A percentile compares a stretch with the other conserved stretches of the same genome.
Evolutionary conservation across 2,888 invertebrate species (phyloP).

Genomic region (Laspeyria flexula): DNA sequence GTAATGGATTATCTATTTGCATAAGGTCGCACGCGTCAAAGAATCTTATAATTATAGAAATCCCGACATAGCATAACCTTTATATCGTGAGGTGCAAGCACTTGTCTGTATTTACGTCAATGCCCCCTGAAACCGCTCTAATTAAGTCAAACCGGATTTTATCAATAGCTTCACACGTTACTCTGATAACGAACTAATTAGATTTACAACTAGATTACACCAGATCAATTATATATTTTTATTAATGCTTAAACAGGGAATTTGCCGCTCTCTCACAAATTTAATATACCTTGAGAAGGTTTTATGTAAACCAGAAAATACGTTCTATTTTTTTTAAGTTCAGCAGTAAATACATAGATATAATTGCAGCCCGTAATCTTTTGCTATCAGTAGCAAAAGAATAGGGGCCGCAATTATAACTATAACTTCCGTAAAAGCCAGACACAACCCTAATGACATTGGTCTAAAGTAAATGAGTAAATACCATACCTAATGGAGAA

Average conservation of each 20-base stretch:
- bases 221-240: constrained; percentile 11
- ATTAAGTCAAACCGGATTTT: constrained; percentile 41
- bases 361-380: too few species aligned
- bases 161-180: constrained; percentile 24
- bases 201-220: constrained; percentile 13
- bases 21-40: background rate
- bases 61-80: constrained; percentile 22
- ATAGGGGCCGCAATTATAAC: too few species aligned
- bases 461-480: too few species aligned
- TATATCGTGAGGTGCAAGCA: constrained; percentile 16
- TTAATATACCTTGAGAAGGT: background rate
- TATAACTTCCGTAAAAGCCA: too few species aligned
- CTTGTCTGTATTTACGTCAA: constrained; percentile 55
- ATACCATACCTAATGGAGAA: too few species aligned
- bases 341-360: too few species aligned
- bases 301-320: too few species aligned
- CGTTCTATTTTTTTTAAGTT: too few species aligned
- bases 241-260: constrained; percentile 8
- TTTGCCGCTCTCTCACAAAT: background rate
- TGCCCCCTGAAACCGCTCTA: constrained; percentile 47
- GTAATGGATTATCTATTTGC: background rate
- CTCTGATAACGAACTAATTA: constrained; percentile 20
- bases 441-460: too few species aligned
- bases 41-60: constrained; percentile 13
- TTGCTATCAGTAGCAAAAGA: too few species aligned